phyloP scores from a whole-genome alignment of 2,113 vertebrate species.

The Melanotaenia duboulayi region DNA sequence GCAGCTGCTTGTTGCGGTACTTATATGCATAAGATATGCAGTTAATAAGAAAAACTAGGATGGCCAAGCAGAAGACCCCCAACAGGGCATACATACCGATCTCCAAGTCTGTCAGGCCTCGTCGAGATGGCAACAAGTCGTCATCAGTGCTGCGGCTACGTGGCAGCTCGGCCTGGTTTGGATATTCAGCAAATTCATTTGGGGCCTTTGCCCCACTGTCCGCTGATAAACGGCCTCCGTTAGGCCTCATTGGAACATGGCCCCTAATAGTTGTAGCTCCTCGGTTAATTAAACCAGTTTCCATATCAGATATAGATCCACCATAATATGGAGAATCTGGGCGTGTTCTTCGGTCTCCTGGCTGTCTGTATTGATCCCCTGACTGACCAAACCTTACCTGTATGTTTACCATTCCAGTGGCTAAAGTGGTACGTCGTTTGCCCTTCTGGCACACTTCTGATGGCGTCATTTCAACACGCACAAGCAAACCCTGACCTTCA shows the following conservation, averaged over 20 bases:
- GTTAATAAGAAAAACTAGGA: slow-evolving; percentile 96
- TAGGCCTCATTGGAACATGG: slow-evolving; percentile 72
- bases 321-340: slow-evolving; percentile 80
- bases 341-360: slow-evolving; percentile 85
- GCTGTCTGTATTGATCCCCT: slow-evolving; percentile 82
- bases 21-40: slow-evolving; percentile 93
- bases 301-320: slow-evolving; percentile 82
- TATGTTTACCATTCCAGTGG: slow-evolving; percentile 84
- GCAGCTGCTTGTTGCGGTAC: slow-evolving; percentile 92
- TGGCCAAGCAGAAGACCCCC: slow-evolving; percentile 96
- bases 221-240: slow-evolving; percentile 77
- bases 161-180: slow-evolving; percentile 86
- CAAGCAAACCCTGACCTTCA: slow-evolving; percentile 90
- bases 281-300: slow-evolving; percentile 81
- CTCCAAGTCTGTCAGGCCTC: slow-evolving; percentile 92
- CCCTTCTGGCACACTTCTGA: slow-evolving; percentile 90
- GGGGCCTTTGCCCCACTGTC: slow-evolving; percentile 84
- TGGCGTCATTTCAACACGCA: slow-evolving; percentile 91
- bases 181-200: slow-evolving; percentile 90
- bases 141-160: slow-evolving; percentile 80
- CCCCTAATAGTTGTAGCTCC: slow-evolving; percentile 83
- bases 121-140: slow-evolving; percentile 82
- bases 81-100: slow-evolving; percentile 97
- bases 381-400: slow-evolving; percentile 87
- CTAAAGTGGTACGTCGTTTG: slow-evolving; percentile 87